Conservation (phyloP, 2,888 invertebrate species). For the Nysson spinosus region DNA sequence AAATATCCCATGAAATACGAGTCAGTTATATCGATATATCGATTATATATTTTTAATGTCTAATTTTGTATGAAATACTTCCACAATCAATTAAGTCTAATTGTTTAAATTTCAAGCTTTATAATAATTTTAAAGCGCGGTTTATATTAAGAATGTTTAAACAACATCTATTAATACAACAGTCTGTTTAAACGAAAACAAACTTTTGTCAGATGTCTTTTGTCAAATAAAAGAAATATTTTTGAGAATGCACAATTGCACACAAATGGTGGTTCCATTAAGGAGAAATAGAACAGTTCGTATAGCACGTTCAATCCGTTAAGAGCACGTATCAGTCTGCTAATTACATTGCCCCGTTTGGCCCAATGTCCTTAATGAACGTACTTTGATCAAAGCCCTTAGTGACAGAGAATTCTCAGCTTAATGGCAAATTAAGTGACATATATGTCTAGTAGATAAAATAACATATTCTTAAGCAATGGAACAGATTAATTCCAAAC, state of each 20-base stretch:
- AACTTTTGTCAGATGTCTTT: no score
- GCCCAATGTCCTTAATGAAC: constrained; percentile 24
- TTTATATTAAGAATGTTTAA: no score
- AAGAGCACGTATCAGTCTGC: constrained; percentile 26
- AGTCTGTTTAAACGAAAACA: no score
- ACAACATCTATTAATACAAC: no score
- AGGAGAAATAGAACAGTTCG: constrained; percentile 26
- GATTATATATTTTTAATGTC: no score
- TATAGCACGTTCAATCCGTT: constrained; percentile 31
- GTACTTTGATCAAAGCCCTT: not conserved
- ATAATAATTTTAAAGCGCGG: no score
- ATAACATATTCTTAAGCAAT: not conserved
- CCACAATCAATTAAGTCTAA: no score
- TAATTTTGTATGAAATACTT: no score
- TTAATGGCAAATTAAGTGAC: constrained; percentile 16
- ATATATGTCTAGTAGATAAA: not conserved
- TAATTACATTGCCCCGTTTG: constrained; percentile 32
- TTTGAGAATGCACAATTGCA: not conserved
- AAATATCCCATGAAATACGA: no score
- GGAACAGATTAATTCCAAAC: not conserved
- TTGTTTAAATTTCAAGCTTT: no score
- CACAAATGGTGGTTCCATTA: constrained; percentile 33
- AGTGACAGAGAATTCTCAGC: not conserved
- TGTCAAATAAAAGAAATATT: no score
- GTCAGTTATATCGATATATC: no score